phyloP scores from a whole-genome alignment of 2,113 vertebrate species.

The Hippolais icterina region DNA sequence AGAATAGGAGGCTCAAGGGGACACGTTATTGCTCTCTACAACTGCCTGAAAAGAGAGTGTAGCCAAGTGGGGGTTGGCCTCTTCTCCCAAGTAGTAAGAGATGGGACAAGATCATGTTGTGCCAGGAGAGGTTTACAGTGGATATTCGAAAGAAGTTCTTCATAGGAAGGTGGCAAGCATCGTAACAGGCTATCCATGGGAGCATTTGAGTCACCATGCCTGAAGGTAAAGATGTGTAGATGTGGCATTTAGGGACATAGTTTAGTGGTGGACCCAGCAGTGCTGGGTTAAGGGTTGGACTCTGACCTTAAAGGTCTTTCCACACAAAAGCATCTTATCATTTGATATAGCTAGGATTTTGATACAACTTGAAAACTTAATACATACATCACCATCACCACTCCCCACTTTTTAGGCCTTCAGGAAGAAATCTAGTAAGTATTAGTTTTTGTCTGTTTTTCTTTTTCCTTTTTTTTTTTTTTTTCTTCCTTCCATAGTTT shows the following conservation, averaged over 20 bases:
- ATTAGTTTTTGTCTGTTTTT: not conserved
- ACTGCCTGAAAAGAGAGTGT: not conserved
- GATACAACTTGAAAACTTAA: not conserved
- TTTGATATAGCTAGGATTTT: not conserved
- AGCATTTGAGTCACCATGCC: not conserved
- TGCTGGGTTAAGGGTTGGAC: not conserved
- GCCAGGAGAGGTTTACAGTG: not conserved
- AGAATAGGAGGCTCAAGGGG: not conserved
- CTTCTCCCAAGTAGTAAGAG: not conserved
- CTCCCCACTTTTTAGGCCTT: rapidly evolving
- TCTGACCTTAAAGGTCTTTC: not conserved
- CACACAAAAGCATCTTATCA: not conserved
- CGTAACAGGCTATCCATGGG: not conserved
- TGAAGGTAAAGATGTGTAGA: not conserved
- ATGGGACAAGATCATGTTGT: not conserved
- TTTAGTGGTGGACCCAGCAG: not conserved
- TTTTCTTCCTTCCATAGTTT: not conserved
- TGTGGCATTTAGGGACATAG: not conserved
- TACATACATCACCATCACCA: not conserved
- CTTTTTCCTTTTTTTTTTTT: too few relatives aligned
- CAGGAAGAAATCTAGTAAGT: not conserved
- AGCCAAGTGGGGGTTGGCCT: not conserved
- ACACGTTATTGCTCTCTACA: not conserved
- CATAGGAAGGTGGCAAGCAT: not conserved
- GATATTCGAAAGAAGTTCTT: not conserved